phyloP scores from a whole-genome alignment of 2,113 vertebrate genomes.

The Bufo gargarizans region DNA sequence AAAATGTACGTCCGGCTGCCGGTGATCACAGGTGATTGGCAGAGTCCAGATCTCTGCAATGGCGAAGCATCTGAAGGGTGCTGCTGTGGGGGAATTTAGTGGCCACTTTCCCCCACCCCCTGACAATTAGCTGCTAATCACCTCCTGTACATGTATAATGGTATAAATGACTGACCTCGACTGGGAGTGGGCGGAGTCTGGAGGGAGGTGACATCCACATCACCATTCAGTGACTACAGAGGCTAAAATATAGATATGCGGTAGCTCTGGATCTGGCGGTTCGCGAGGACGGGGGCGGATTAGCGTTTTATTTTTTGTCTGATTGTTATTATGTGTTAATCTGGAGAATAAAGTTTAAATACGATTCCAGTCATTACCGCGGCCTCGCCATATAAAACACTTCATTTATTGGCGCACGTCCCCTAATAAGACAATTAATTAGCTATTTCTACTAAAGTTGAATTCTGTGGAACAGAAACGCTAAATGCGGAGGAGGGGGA shows the following conservation, averaged over 20 bases:
- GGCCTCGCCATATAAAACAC: background rate
- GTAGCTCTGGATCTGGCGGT: background rate
- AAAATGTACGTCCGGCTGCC: background rate
- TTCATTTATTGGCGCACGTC: background rate
- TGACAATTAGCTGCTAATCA: too few species aligned
- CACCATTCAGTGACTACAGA: too few species aligned
- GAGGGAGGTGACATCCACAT: too few species aligned
- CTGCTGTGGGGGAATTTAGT: too few species aligned
- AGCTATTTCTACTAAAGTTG: background rate
- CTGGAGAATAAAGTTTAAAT: background rate
- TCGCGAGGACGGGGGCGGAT: background rate
- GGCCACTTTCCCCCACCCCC: too few species aligned
- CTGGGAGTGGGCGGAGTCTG: too few species aligned
- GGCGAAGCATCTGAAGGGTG: too few species aligned
- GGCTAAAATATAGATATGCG: too few species aligned
- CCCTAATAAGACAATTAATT: background rate
- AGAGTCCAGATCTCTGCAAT: background rate
- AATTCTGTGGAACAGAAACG: background rate
- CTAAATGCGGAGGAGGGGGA: background rate
- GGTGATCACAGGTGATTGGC: background rate
- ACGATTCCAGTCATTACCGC: background rate
- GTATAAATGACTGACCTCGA: too few species aligned
- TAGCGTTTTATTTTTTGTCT: slow-evolving; percentile 5
- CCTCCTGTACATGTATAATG: too few species aligned
- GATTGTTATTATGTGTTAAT: background rate